Evolutionary conservation across 1,140 invertebrate species (phyloP), one percentile per base, ranked within the genome.

Genomic region (Parapsyche elsis): DNA sequence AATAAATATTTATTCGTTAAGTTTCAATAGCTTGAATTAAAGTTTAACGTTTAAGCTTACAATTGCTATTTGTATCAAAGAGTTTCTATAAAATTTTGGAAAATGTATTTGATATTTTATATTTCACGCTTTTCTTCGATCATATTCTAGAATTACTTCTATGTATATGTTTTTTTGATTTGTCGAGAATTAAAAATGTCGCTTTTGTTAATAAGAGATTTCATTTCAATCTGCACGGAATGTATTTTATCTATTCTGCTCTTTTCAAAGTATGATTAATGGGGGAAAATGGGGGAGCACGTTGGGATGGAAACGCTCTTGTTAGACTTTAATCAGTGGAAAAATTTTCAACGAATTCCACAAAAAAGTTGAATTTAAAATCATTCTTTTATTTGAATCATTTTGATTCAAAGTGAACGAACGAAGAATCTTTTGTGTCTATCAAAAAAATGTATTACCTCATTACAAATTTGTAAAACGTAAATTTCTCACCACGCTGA

Each of bases 201-300:
- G 1, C 16, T 53, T 53, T 53, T 53, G 10, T 12, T 10, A 12
- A 26, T 5, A 4, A 23, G 23, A 67, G 64, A 67, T 67, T 73
- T 73, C 71, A 73, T 45, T 75, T 59, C 73, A 75, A 75, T 75
- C 49, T 75, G 16, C 45, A 10, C 46, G 38, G n/a, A 46, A 73
- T 21, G 45, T 12, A 49, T 19, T 23, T 74, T 49, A 30, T 74
- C 45, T 19, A 38, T 38, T 38, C 45, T 23, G 21, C 26, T 71
- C 71, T n/a, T 67, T 77, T 64, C 24, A 75, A 75, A 64, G 75
- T 64, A 59, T 77, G 75, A 77, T 77, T 61, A 77, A 77, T 77
- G 57, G 19, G 14, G 4, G 19, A 77, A 77, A 77, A 45, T 77
- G 75, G 57, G 64, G 57, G 49, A 23, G 75, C 75, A 64, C 38